Evolutionary conservation across 2,113 vertebrate species (phyloP).

Genomic region (Aix galericulata): DNA sequence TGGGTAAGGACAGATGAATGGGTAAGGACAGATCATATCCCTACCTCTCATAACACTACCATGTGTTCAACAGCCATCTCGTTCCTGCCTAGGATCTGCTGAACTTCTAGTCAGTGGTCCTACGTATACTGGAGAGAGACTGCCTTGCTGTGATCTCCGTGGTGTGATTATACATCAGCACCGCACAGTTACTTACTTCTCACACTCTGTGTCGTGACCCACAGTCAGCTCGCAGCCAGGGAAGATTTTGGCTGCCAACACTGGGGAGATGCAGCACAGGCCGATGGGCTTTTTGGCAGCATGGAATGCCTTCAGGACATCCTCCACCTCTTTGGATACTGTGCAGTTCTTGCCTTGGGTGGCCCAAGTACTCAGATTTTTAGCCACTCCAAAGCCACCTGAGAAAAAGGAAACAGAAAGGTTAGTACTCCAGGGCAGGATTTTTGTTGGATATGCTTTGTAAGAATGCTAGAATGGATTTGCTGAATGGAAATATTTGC

Average conservation of each 20-base stretch:
- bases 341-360: constrained; percentile 83
- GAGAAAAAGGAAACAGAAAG: not conserved
- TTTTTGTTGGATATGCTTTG: not conserved
- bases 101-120: not conserved
- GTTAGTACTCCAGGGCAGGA: not conserved
- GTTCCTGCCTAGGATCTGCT: not conserved
- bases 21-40: not conserved
- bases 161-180: too few relatives aligned
- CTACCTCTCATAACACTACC: not conserved
- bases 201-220: constrained; percentile 81
- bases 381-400: constrained; percentile 90
- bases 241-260: constrained; percentile 86
- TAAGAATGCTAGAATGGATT: not conserved
- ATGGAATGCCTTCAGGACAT: constrained; percentile 81
- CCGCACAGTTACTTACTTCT: constrained; percentile 67
- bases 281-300: constrained; percentile 84
- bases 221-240: constrained; percentile 88
- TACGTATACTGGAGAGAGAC: accelerated
- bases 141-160: not conserved
- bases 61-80: not conserved
- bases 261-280: constrained; percentile 88
- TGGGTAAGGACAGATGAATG: not conserved
- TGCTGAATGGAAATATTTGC: not conserved
- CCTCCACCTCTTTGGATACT: constrained; percentile 76
- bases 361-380: constrained; percentile 88